Percentiles rank a stretch among this genome's conserved stretches.
Conservation (phyloP, 2,797 vertebrate species). For the Cossypha dichroa region DNA sequence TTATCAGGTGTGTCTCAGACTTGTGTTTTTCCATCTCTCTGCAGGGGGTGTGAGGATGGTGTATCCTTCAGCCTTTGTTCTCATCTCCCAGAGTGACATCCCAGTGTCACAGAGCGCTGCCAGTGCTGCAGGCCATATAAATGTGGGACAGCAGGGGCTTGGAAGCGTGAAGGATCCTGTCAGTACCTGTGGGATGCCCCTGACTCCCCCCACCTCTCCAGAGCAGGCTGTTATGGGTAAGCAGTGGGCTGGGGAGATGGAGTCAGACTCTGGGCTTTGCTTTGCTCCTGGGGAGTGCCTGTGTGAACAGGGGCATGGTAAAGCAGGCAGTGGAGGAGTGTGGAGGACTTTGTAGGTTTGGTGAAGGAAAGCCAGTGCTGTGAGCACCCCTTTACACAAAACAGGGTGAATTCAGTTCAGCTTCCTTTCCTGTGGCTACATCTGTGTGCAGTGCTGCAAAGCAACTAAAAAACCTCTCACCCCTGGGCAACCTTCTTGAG, state of each 20-base stretch:
- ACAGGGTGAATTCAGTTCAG: background rate
- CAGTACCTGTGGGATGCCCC: conserved; percentile 90
- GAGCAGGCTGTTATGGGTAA: conserved; percentile 90
- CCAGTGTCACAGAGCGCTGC: conserved; percentile 85
- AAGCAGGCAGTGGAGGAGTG: background rate
- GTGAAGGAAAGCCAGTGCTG: background rate
- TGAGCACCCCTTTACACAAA: background rate
- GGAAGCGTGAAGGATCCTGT: conserved; percentile 85
- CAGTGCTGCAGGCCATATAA: conserved; percentile 73
- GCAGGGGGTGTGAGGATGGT: conserved; percentile 97
- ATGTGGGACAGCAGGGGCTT: conserved; percentile 76
- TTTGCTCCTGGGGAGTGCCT: background rate
- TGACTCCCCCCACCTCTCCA: conserved; percentile 95
- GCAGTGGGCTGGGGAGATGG: background rate
- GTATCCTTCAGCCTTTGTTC: conserved; percentile 94
- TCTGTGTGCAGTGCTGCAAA: background rate
- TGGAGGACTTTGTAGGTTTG: background rate
- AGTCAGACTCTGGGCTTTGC: background rate
- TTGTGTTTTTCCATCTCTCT: background rate
- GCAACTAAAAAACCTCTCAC: background rate
- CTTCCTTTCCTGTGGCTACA: background rate
- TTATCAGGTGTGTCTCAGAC: background rate
- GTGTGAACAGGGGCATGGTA: background rate
- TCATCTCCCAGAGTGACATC: conserved; percentile 94
- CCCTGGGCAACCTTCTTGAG: background rate